Percentiles rank a stretch among this genome's conserved stretches.
Conservation (phyloP, 1,140 invertebrate genomes). For the Drosophila eugracilis region DNA sequence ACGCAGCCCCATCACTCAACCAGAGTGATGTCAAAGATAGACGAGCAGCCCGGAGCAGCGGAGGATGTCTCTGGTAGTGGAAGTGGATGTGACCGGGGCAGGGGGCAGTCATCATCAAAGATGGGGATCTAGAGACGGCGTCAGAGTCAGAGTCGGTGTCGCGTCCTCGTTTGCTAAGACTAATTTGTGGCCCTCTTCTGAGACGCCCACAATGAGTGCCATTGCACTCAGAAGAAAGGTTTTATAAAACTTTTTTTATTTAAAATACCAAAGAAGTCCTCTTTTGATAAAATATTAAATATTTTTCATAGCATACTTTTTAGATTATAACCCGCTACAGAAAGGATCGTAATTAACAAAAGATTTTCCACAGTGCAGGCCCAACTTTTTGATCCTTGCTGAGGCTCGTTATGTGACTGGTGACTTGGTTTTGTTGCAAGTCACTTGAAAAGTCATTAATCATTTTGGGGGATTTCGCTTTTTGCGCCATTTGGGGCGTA, state of each 20-base stretch:
- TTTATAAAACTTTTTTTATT: background rate
- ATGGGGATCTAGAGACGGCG: constrained; percentile 2
- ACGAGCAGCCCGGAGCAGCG: constrained; percentile 14
- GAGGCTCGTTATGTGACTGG: constrained; percentile 57
- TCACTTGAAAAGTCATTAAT: constrained; percentile 84
- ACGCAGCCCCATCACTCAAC: constrained; percentile 55
- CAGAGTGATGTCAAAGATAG: constrained; percentile 46
- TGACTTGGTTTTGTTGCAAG: constrained; percentile 73
- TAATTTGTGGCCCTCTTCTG: constrained; percentile 61
- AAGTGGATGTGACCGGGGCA: background rate
- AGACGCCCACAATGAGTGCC: constrained; percentile 44
- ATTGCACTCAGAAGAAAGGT: constrained; percentile 9
- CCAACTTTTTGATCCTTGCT: constrained; percentile 59
- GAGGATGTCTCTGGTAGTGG: constrained; percentile 17
- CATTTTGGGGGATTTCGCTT: constrained; percentile 67
- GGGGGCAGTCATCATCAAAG: constrained; percentile 17
- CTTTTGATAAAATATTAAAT: background rate
- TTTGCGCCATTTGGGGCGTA: constrained; percentile 44
- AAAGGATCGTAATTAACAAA: no score
- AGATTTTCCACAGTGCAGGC: constrained; percentile 17
- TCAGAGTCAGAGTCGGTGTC: constrained; percentile 28
- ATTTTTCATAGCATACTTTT: constrained; percentile 1
- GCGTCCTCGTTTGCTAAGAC: constrained; percentile 65
- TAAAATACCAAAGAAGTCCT: no score
- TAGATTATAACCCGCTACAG: background rate